Evolutionary conservation across 2,113 vertebrate genomes (phyloP).

Genomic region (Pterophyllum scalare): DNA sequence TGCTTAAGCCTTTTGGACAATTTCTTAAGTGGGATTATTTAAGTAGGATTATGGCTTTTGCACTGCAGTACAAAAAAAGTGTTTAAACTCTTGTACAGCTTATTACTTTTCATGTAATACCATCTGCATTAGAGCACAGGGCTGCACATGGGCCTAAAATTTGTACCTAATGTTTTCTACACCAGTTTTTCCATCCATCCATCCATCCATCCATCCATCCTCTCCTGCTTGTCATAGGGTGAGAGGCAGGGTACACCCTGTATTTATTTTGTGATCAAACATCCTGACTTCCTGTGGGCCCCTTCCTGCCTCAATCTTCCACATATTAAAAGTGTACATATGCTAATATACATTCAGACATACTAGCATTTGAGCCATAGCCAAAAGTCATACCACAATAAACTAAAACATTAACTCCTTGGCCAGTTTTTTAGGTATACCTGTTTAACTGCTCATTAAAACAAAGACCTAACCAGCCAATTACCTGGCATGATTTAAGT

Average conservation of each 20-base stretch:
- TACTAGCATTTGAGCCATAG: background rate
- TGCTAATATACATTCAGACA: background rate
- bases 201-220: too few species aligned
- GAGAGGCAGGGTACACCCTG: too few species aligned
- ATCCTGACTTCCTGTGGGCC: too few species aligned
- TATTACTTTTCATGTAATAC: background rate
- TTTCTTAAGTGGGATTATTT: background rate
- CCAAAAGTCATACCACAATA: too few species aligned
- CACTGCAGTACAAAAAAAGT: background rate
- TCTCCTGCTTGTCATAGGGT: too few species aligned
- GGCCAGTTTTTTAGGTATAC: background rate
- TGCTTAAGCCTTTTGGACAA: background rate
- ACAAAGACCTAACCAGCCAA: too few species aligned
- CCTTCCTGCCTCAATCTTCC: background rate
- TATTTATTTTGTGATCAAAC: too few species aligned
- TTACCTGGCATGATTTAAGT: background rate
- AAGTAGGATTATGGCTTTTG: background rate
- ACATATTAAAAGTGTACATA: background rate
- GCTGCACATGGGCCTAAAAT: accelerated
- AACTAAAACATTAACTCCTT: too few species aligned
- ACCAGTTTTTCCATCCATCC: too few species aligned
- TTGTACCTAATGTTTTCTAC: background rate
- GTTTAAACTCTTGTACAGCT: background rate
- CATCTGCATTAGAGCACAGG: background rate
- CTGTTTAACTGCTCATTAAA: too few species aligned